Base-by-base conservation (phyloP, 2,113 vertebrate genomes). In the Sphaerodactylus townsendi region DNA sequence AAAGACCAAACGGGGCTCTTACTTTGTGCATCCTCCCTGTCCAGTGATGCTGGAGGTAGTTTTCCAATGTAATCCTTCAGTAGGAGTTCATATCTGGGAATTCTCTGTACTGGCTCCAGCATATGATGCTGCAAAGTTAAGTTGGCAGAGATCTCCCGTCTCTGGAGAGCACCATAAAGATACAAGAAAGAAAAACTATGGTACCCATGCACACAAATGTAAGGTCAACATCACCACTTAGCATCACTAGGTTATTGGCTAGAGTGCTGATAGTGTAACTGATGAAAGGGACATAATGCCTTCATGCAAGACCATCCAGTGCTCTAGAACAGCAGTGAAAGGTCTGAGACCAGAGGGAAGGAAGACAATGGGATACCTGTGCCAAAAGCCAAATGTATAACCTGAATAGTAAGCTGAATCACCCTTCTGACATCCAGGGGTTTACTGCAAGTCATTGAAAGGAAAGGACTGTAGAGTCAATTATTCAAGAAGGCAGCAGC, bases 101-200 rank as follows among this genome's bases (percentile, higher is more conserved):
- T 95, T 84, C 98, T 96, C 93, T 98, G 98, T 84, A 99, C 97
- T 0, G 98, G 98, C 10, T 99, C 98, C 94, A 98, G 88, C 96
- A 96, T 96, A 91, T 96, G 96, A 88, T 96, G 96, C 84, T 96
- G 96, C 89, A 96, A 94, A 0, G 96, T 98, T 69, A 98, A 95
- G 89, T 89, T 97, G 78, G 95, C 93, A 0, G 97, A 98, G 71
- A 93, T 94, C 71, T 97, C 95, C 89, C 90, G 95, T 90, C 90
- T 97, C 98, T 98, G 81, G 53, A 44, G 33, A 50, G 23, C 77
- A 33, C 53, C 68, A 79, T 0, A n/a, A 83, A 1, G 0, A 4
- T 35, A 11, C 46, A 0, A 0, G 77, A 69, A 72, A 83, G 30
- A 89, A 66, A 25, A 82, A 44, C 7, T 13, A 39, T 3, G 50